Base-by-base conservation (phyloP, 2,888 invertebrate species). In the Noctua fimbriata region DNA sequence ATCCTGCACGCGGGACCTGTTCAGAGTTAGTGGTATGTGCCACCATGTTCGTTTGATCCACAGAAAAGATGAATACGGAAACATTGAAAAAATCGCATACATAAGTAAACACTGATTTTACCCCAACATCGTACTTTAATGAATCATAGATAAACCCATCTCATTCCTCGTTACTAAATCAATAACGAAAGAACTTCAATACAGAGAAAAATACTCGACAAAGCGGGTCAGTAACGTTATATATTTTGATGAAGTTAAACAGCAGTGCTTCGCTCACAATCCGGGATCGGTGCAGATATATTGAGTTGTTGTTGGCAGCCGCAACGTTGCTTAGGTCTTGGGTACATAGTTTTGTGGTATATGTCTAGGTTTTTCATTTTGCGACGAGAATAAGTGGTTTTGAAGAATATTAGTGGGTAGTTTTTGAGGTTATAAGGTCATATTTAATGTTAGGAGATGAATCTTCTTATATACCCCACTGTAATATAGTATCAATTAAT, bases 251-350 rank as follows among this genome's bases (percentile, higher is more conserved):
- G 82, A 84, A 89, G 85, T 87, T 89, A 84, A 82, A 78, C 75
- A 66, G 76, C 73, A 81, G 72, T 87, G 69, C 75, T 77, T 84
- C 81, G 84, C 73, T 87, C 85, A 80, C 88, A 78, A 88, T 85
- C 87, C 83, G 78, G 79, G 85, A 79, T 86, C 78, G 84, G 73
- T 86, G 87, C 81, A 82, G 83, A 88, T 89, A 91, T 91, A 91
- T 91, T 89, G 88, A 89, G 88, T 91, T 91, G 91, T 90, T 89
- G 83, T 87, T 81, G 80, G 69, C 73, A 69, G 63, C 76, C 52
- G 73, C 36, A 28, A 76, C 65, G n/a, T 72, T 60, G 36, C 14
- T 72, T 36, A 21, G 2, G 32, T 41, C 7, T 7, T 21, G 14
- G 10, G 24, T n/a, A 67, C 66, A 12, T 60, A 21, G 55, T 52